Evolutionary conservation across 2,113 vertebrate species (phyloP).

Genomic region (Clupea harengus): DNA sequence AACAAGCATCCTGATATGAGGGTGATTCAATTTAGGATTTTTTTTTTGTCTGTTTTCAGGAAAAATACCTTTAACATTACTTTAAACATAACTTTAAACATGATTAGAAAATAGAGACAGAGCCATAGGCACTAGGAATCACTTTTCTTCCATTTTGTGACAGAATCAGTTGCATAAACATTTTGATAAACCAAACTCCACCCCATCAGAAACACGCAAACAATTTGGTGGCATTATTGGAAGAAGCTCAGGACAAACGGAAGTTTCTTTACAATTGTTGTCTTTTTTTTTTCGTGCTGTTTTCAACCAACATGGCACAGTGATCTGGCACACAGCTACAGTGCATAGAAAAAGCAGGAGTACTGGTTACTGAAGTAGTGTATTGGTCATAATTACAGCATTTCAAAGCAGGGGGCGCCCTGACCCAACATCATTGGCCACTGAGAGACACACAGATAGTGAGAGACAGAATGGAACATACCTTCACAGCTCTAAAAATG

Average conservation of each 20-base stretch:
- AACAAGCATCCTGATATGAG: background rate
- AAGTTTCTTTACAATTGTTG: background rate
- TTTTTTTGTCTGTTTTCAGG: background rate
- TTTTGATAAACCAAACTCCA: background rate
- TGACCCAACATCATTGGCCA: background rate
- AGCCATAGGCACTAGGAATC: slow-evolving; percentile 30
- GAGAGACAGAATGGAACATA: background rate
- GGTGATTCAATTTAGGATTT: background rate
- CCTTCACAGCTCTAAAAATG: background rate
- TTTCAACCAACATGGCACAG: background rate
- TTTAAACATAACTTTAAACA: background rate
- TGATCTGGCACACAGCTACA: background rate
- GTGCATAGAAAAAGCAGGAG: background rate
- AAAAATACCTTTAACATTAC: background rate
- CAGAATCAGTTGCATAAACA: slow-evolving; percentile 16
- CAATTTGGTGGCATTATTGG: background rate
- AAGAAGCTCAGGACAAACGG: background rate
- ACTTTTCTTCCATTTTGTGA: background rate
- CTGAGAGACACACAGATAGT: background rate
- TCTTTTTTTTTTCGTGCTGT: background rate
- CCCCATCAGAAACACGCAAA: background rate
- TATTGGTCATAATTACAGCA: slow-evolving; percentile 27
- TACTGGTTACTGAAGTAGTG: slow-evolving; percentile 36
- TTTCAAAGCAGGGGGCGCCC: background rate
- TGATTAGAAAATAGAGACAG: background rate